Evolutionary conservation across 1,140 invertebrate species (phyloP), one percentile per base, ranked within the genome.

Genomic region (Drosophila neocordata): DNA sequence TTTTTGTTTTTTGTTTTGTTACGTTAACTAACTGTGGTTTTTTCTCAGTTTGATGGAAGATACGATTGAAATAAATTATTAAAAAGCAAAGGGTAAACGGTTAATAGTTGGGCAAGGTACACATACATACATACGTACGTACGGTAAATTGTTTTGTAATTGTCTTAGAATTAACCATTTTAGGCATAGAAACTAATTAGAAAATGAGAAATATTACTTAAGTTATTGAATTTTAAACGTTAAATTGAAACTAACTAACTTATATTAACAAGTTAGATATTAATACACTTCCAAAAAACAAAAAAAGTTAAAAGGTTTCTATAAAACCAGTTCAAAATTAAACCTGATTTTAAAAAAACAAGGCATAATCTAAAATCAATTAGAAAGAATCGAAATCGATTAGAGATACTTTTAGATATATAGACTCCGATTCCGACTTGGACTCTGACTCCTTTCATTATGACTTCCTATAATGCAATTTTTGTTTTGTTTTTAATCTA

Each of bases 21-120:
- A 48, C 41, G 24, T 24, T 35, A 56, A 63, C 69, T 35, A 59
- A 37, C 57, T 59, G 57, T 41, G 35, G 56, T 55, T 24, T 55
- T 55, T 34, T 34, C n/a, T 31, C 56, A 4, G 18, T 38, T 31
- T 12, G 31, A 38, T 58, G 35, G 56, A 38, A 35, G 35, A 35
- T 55, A 11, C 24, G 4, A 31, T 9, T n/a, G 24, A 34, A 31
- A 34, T 31, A n/a, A 56, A 56, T 59, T 59, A 15, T 9, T 9
- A 9, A 15, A 18, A 22, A 15, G 13, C 13, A 6, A 58, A 58
- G 56, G 15, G 6, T 18, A 18, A 18, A 18, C 8, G 41, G 8
- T 38, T 38, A 31, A 31, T 31, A 7, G 27, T 6, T 31, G 6
- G 27, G 27, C 27, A 31, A 31, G 27, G 27, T 31, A n/a, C n/a